Conservation (phyloP, 2,113 vertebrate genomes). For the Chaetodon auriga region DNA sequence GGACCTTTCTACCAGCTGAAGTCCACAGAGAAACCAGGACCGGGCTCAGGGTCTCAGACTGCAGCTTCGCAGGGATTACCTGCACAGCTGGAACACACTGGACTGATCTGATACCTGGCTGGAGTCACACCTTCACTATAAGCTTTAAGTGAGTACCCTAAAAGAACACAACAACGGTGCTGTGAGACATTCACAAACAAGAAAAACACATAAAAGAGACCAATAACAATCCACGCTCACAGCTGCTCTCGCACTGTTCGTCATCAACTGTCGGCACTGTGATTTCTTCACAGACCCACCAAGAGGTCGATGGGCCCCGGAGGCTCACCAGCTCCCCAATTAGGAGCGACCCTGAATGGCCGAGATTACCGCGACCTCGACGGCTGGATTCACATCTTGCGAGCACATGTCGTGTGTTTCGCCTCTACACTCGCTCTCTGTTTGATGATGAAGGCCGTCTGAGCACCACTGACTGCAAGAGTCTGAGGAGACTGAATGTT, state of each 20-base stretch:
- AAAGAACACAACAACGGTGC: not conserved
- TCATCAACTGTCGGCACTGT: not conserved
- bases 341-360: slow-evolving; percentile 19
- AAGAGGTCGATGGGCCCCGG: not conserved
- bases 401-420: slow-evolving; percentile 32
- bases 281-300: slow-evolving; percentile 2
- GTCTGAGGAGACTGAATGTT: not conserved
- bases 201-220: not conserved
- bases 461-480: not conserved
- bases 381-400: slow-evolving; percentile 29
- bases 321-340: not conserved
- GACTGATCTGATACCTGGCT: not conserved
- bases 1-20: not conserved
- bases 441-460: not conserved
- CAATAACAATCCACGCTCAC: not conserved
- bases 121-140: not conserved
- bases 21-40: not conserved
- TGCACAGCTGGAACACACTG: slow-evolving; percentile 26
- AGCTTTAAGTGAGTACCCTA: not conserved
- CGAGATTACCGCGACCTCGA: not conserved
- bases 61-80: not conserved
- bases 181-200: not conserved
- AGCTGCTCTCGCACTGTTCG: not conserved
- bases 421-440: not conserved
- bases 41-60: not conserved